Base-by-base conservation (phyloP, 2,113 vertebrate species). In the Corydoras sp. region DNA sequence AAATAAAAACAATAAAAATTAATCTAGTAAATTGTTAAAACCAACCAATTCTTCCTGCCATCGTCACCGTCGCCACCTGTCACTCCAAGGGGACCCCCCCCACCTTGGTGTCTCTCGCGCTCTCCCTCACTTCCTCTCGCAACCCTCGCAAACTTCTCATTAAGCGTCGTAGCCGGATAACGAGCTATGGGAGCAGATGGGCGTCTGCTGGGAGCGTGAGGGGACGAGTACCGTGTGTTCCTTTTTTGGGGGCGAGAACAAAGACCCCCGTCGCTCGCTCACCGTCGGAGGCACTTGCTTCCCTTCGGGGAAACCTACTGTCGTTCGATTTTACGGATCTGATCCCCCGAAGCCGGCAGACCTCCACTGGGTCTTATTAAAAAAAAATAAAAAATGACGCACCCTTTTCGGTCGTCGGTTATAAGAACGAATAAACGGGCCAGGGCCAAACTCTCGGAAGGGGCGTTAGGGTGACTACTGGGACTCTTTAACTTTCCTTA, bases 331-430 rank as follows among this genome's bases (percentile, higher is more conserved):
- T 49, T 62, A 30, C 0, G 5, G 50, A 30, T 54, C 48, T 11
- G 35, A 43, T 43, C 18, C 49, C 72, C 58, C 12, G 1, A 53
- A 61, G 58, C 58, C 11, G 49, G 32, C 43, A 73, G 31, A 32
- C 62, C 53, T 74, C 79, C 79, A 53, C 48, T 48, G 70, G 79
- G 74, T 64, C 79, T 78, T 64, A 78, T 81, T 81, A 81, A 78
- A 78, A 59, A 8, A 43, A 43, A 43, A 43, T 2, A 8, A 43
- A 43, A 43, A 43, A 43, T 2, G 35, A 43, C 35, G 35, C 35
- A 43, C 35, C 35, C 35, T 43, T 43, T 43, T 43, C 18, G 18
- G 18, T 24, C 18, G 18, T 24, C 18, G 35, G 35, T 43, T 43
- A 43, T 43, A 43, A 43, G 4, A 43, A 43, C 4, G 35, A 43